Evolutionary conservation across 2,888 invertebrate species (phyloP), one percentile per base, ranked within the genome.

Genomic region (Erebia ligea): DNA sequence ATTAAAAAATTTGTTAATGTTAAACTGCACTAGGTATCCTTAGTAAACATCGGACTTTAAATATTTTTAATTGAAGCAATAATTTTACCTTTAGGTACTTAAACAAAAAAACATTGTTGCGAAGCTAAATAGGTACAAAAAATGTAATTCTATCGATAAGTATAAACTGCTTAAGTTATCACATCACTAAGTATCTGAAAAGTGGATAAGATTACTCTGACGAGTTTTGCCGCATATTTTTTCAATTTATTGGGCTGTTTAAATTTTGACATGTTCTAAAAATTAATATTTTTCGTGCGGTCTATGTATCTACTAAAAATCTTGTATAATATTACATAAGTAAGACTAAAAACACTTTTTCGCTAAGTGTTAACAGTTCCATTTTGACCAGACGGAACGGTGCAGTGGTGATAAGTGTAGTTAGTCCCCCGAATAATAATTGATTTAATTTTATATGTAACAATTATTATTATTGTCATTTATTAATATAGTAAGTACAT

Each of bases 401-500:
- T 62, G 48, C 21, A 48, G 45, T 62, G 45, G 45, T 45, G 21
- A 48, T 19, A 62, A 62, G 48, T 62, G 62, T 62, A 21, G 48
- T 62, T 62, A 45, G 62, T 48, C 45, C 45, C 17, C 45, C 45
- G 48, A 62, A 21, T 45, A 61, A 45, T 5, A 13, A 15, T 15
- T 19, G 11, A 21, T 3, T 54, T 54, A 19, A 10, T 54, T 21
- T 13, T 25, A 15, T 13, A 5, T 54, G 25, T 25, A 25, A 21
- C 25, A 25, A 57, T 57, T 25, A 54, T 40, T 40, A 42, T 17
- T 61, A 40, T 42, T 42, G 25, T n/a, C 17, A 34, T 9, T 40
- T 17, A 58, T 34, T 34, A 34, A n/a, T n/a, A 68, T 48, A 63
- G 34, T 34, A 68, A 65, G 71, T 65, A 42, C 8, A 69, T 68